phyloP scores from a whole-genome alignment of 2,888 invertebrate species.

The Tetrapedia diversipes region DNA sequence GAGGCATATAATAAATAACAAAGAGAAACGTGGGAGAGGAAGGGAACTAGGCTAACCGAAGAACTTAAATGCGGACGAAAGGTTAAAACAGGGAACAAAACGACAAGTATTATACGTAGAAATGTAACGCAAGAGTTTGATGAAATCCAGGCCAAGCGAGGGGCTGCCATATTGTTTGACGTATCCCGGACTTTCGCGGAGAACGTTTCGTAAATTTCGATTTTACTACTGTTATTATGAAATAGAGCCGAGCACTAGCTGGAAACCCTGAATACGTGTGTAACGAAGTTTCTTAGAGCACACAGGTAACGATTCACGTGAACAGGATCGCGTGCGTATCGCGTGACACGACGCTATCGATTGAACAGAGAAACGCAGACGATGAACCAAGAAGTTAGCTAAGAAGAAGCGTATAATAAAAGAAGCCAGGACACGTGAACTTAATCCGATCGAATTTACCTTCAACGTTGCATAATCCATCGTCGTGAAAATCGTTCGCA shows the following conservation, averaged over 20 bases:
- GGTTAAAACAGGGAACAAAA: constrained; percentile 48
- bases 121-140: constrained; percentile 27
- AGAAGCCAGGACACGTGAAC: constrained; percentile 32
- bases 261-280: constrained; percentile 12
- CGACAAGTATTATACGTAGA: constrained; percentile 35
- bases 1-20: no score
- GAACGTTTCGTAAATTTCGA: constrained; percentile 27
- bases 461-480: constrained; percentile 6
- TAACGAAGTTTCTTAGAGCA: constrained; percentile 20
- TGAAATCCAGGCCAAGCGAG: constrained; percentile 18
- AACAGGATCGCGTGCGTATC: constrained; percentile 33
- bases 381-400: constrained; percentile 15
- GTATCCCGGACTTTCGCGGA: constrained; percentile 5
- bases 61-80: constrained; percentile 41
- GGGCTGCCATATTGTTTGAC: constrained; percentile 35
- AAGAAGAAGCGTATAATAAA: constrained; percentile 32
- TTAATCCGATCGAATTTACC: constrained; percentile 44
- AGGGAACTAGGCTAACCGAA: background rate
- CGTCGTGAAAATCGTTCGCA: background rate
- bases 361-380: constrained; percentile 22
- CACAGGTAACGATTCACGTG: constrained; percentile 23
- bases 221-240: constrained; percentile 41
- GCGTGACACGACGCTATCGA: constrained; percentile 44
- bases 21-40: background rate
- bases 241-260: constrained; percentile 22